Base-by-base conservation (phyloP, 1,140 invertebrate species). In the Drosophila punjabiensis region DNA sequence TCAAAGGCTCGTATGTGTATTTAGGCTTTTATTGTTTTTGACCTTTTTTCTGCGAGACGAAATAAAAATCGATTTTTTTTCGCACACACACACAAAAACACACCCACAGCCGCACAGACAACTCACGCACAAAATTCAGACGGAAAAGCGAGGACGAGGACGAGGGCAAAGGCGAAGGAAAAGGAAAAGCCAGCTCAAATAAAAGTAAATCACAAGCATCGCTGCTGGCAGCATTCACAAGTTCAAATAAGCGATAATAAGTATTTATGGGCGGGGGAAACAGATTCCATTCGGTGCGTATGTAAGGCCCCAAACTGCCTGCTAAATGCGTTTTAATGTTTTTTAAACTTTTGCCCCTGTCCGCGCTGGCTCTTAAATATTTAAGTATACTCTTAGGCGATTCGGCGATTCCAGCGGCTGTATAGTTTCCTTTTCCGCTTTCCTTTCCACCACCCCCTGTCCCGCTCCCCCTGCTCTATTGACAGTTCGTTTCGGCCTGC, bases 191-290 rank as follows among this genome's bases (percentile, higher is more conserved):
- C 28, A 61, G 43, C 58, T 76, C 60, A 62, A 82, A 87, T 80
- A 77, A 87, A 87, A 87, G 79, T 87, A 88, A 82, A 87, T 87
- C 83, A 88, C 61, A 82, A 68, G 61, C 55, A 69, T 55, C 37
- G 65, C 76, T 65, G 69, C 65, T 53, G 70, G 73, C 76, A 70
- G 60, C 86, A 82, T 81, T 82, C 80, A 61, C 86, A 90, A 90
- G 86, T 90, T 90, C 86, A 86, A 90, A 91, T 90, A 90, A 90
- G 87, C 86, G 86, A 90, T 90, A 90, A 91, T 90, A 90, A 90
- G 86, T 90, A 90, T 90, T 90, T 90, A 90, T 90, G 81, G 83
- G 82, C 76, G 47, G 52, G 61, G 69, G 63, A 59, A 66, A 55
- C 62, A 79, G 50, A 78, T 48, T 67, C 68, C 67, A 39, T 69